Conservation (phyloP, 2,888 invertebrate species). For the Amorpha juglandis region DNA sequence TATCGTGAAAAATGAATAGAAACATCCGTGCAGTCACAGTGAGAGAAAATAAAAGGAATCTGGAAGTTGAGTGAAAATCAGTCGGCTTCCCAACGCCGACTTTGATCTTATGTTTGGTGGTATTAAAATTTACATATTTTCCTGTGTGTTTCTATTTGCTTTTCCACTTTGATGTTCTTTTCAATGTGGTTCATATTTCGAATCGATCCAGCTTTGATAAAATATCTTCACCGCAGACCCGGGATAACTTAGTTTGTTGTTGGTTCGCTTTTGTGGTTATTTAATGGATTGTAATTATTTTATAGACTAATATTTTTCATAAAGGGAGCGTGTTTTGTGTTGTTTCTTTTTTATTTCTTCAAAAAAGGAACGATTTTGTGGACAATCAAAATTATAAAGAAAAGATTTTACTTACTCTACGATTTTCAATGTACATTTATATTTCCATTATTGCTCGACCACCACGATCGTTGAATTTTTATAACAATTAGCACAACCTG, state of each 20-base stretch:
- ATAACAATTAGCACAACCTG: too few species aligned
- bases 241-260: conserved; percentile 30
- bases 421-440: too few species aligned
- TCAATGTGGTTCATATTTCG: conserved; percentile 57
- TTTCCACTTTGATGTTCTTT: conserved; percentile 76
- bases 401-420: too few species aligned
- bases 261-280: conserved; percentile 34
- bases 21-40: conserved; percentile 34
- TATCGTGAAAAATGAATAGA: conserved; percentile 47
- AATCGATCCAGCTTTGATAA: conserved; percentile 53
- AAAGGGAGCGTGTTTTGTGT: neutral
- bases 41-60: conserved; percentile 51
- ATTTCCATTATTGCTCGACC: too few species aligned
- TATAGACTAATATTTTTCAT: conserved; percentile 24
- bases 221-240: conserved; percentile 41
- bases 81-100: conserved; percentile 47
- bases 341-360: conserved; percentile 11
- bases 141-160: conserved; percentile 64
- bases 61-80: conserved; percentile 55
- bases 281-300: conserved; percentile 35
- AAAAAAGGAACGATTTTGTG: neutral
- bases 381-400: too few species aligned
- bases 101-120: conserved; percentile 73
- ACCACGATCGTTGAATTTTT: too few species aligned
- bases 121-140: conserved; percentile 82